Evolutionary conservation across 2,113 vertebrate species (phyloP), one percentile per base, ranked within the genome.

Genomic region (Mesocricetus auratus): DNA sequence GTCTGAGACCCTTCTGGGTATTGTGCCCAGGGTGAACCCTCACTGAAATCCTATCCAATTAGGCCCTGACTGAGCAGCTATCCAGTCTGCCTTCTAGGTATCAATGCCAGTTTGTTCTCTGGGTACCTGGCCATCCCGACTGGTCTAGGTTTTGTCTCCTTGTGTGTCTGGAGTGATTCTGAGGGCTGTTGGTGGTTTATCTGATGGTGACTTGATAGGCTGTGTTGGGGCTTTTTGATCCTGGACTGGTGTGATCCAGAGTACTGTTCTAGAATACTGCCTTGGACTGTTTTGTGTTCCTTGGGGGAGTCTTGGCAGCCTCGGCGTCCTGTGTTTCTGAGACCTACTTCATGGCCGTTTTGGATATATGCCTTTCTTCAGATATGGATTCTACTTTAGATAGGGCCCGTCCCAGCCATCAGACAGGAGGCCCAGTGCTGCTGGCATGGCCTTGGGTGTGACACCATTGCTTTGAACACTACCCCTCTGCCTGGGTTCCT

Each of bases 401-500:
- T 33, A 81, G 60, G 53, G 56, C 64, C 60, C 78, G 26, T 91
- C 69, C 58, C 42, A 19, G 45, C 42, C n/a, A 78, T 29, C 19
- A 45, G 50, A 47, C 39, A 60, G 24, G 39, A 87, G 78, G 26
- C 87, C 47, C 62, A 19, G 64, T 50, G 39, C 1, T 56, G 22
- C 77, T 91, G 21, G 4, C 42, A 36, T 94, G 77, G 85, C 60
- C 68, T 12, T 47, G 75, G 74, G 75, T 7, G 0, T 64, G 69
- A 66, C 50, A 5, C 2, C 39, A 9, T n/a, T 39, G 24, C 71
- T 68, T 69, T 8, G 26, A 56, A 89, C 69, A 66, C 78, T 91
- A 69, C 42, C 53, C n/a, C 50, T 89, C 74, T 87, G 81, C 86
- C 56, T 58, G 89, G 87, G 81, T 92, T 96, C 71, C 90, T 85